These are phyloP conservation scores for Lithophane semibrunnea DNA, from an alignment of 2,888 invertebrate species.

Conservation along the genomic window DNA sequence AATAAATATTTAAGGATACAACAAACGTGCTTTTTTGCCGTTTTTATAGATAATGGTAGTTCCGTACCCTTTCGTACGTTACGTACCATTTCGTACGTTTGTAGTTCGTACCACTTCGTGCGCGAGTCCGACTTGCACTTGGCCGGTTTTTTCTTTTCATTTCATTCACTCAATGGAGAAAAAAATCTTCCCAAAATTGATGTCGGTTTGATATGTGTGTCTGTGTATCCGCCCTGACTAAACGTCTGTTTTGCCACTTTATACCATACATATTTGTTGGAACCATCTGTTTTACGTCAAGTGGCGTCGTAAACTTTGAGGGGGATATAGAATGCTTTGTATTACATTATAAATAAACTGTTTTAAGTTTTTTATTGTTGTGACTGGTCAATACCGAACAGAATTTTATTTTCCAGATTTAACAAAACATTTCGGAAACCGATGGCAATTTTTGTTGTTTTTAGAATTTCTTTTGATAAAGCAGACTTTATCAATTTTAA, in stretches of 20 bases:
- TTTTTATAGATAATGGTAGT: no score
- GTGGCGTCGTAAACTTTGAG: constrained; percentile 80
- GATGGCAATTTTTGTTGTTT: not conserved
- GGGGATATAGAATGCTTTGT: constrained; percentile 79
- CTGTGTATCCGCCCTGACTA: constrained; percentile 51
- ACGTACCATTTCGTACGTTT: no score
- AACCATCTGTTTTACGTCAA: constrained; percentile 84
- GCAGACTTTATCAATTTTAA: not conserved
- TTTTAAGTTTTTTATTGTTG: constrained; percentile 58
- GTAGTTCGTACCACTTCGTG: no score
- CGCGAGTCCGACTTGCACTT: no score
- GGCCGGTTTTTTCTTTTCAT: not conserved
- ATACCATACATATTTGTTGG: constrained; percentile 79
- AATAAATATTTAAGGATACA: no score
- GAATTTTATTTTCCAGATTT: not conserved
- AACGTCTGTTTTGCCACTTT: constrained; percentile 68
- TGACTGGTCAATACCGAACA: constrained; percentile 34
- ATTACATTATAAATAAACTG: constrained; percentile 71
- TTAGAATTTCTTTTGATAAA: not conserved
- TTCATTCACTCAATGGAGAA: not conserved
- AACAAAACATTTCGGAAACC: not conserved
- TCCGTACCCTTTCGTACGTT: no score
- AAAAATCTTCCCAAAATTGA: constrained; percentile 16
- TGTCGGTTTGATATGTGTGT: constrained; percentile 32
- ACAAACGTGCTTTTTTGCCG: no score